Base-by-base conservation (phyloP, 2,113 vertebrate genomes). In the Heterotilapia buettikoferi region DNA sequence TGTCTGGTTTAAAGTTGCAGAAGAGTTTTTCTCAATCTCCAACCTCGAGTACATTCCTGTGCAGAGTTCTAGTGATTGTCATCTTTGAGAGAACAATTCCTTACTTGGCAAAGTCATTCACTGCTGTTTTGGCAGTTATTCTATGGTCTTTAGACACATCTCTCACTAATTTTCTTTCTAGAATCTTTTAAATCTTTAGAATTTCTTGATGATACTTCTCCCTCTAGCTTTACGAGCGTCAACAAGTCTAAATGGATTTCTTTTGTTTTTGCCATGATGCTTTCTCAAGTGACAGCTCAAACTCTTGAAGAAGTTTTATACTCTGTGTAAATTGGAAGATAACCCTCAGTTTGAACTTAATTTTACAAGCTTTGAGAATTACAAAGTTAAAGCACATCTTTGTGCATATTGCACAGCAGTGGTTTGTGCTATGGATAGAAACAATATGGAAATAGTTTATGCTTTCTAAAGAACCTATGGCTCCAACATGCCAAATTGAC, bases 211-310 rank as follows among this genome's bases (percentile, higher is more conserved):
- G n/a, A 40, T 0, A 14, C 0, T 40, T 68, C 33, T 68, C 63
- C 19, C 19, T 68, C 11, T 21, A 2, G 36, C 36, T 40, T 68
- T 21, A 14, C 5, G 2, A 68, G n/a, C n/a, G 0, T 14, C 63
- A 68, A 2, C 19, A 40, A 68, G 3, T 68, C 63, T 40, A 68
- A 68, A 21, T 40, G 6, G 36, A 40, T 40, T 68, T 68, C 63
- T 40, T 8, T 40, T 9, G 7, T 40, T 68, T 68, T 24, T 68
- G 11, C 19, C 63, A 21, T 40, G 36, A 68, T 40, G 19, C 63
- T 68, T 68, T 40, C 19, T 68, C 63, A 68, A 68, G 36, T 68
- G 11, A 40, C 36, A 68, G 63, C 63, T 68, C 33, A 68, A 7
- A 68, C 63, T 21, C 19, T 14, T 40, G 63, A 21, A 21, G 63